Evolutionary conservation across 2,888 invertebrate genomes (phyloP), one percentile per base, ranked within the genome.

Genomic region (Caenorhabditis sp.): DNA sequence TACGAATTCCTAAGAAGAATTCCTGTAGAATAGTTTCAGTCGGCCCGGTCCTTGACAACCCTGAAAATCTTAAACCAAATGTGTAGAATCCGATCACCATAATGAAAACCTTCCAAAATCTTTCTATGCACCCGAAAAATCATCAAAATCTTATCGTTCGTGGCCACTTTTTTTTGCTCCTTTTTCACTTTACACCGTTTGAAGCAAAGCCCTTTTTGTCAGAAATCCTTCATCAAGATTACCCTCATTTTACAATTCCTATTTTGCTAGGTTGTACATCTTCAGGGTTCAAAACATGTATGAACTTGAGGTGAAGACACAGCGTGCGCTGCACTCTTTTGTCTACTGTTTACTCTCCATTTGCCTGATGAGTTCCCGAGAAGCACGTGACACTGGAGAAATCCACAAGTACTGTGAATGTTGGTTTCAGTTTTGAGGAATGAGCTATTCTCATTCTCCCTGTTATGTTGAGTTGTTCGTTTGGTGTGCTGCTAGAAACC

Each of bases 271-370:
- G 16, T 26, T 54, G 54, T 26, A 26, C 35, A 61, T 59, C 61
- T 72, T 35, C 44, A 35, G 47, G 16, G 49, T 24, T 19, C 58
- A 35, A 38, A 66, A 44, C 56, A 19, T 54, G 41, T 1, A 49
- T 35, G 66, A 64, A 51, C 69, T 68, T 35, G 76, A 38, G 41
- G 69, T 47, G 69, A 76, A 61, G 28, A 76, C 28, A 56, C n/a
- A 59, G 47, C 75, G 68, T 75, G 59, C 38, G 58, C 56, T 74
- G 63, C 47, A 8, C 44, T 41, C 49, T 44, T 64, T 28, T 14
- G 26, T 38, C 66, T 66, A 75, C 24, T 77, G 44, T 77, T 77
- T 77, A 70, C 77, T 47, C 77, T 77, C 61, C 77, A 77, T 77
- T 77, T 77, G 26, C 63, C 44, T 70, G 70, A 77, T 77, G 77